Base-by-base conservation (phyloP, 2,888 invertebrate species). In the Nomada ruficornis region DNA sequence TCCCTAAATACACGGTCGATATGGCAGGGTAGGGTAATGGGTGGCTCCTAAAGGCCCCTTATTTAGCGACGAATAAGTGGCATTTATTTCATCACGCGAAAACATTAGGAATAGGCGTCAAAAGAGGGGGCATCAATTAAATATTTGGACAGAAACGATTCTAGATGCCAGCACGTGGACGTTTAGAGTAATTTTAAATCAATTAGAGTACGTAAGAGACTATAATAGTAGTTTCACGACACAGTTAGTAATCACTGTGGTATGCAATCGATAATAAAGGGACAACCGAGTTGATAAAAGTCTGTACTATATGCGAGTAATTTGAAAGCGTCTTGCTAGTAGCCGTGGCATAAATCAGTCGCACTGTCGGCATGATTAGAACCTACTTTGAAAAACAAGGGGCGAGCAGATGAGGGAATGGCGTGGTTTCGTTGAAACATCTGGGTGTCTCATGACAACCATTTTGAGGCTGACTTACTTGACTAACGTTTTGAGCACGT, bases 231-330 rank as follows among this genome's bases (percentile, higher is more conserved):
- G 57, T 54, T 64, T 20, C 2, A 52, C 44, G 9, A 1, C 9
- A 1, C 55, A 44, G 42, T 70, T 62, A 26, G 77, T 82, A 82
- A 82, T 79, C 52, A 76, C 70, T 65, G 57, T 50, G 72, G 82
- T 74, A 83, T 80, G 78, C 79, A 74, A 81, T 81, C 77, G 84
- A 86, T 84, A 81, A 64, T 69, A 69, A 72, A 76, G 69, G 69
- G 72, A 69, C 47, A 15, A 59, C 3, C 42, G 55, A 62, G 20
- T 72, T 62, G 26, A 44, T 11, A 68, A 73, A 47, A 67, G 44
- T 52, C 13, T 68, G 75, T 57, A 23, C 26, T 54, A n/a, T 7
- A 36, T 36, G 36, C 26, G 54, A 44, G 60, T 20, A 81, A 55
- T 69, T 62, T 52, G 50, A 65, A 82, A 78, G 60, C n/a, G 55